Evolutionary conservation across 2,113 vertebrate species (phyloP).

Genomic region (cattle (Bos taurus)): DNA sequence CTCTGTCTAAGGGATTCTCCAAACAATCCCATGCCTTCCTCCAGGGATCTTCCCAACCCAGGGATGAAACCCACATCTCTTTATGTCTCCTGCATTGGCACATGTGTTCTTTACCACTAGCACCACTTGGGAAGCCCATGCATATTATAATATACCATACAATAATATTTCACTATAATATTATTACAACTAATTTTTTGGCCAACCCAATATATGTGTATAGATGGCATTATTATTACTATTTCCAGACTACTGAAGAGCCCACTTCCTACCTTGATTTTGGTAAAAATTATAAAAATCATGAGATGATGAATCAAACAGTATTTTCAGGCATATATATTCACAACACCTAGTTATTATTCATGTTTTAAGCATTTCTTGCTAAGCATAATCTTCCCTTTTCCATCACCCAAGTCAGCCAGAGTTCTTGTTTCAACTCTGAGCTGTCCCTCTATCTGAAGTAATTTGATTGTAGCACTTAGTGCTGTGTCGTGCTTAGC

Average conservation of each 20-base stretch:
- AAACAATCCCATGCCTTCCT: background rate
- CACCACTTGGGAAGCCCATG: background rate
- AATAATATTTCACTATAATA: background rate
- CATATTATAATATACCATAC: background rate
- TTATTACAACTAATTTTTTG: background rate
- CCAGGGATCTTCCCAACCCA: background rate
- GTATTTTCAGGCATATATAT: background rate
- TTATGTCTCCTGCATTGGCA: background rate
- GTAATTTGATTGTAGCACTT: background rate
- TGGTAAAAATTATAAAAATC: background rate
- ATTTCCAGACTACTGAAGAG: background rate
- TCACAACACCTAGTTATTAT: background rate
- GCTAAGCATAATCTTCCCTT: background rate
- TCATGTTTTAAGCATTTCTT: background rate
- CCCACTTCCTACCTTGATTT: background rate
- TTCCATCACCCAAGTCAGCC: background rate
- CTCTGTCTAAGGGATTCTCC: background rate
- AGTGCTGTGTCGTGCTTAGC: background rate
- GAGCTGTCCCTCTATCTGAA: background rate
- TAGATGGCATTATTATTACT: background rate
- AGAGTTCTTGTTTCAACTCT: background rate
- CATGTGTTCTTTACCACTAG: background rate
- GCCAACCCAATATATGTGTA: background rate
- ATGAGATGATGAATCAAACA: background rate
- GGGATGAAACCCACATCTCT: background rate